Conservation (phyloP, 2,888 invertebrate genomes). For the Tiliacea citrago region DNA sequence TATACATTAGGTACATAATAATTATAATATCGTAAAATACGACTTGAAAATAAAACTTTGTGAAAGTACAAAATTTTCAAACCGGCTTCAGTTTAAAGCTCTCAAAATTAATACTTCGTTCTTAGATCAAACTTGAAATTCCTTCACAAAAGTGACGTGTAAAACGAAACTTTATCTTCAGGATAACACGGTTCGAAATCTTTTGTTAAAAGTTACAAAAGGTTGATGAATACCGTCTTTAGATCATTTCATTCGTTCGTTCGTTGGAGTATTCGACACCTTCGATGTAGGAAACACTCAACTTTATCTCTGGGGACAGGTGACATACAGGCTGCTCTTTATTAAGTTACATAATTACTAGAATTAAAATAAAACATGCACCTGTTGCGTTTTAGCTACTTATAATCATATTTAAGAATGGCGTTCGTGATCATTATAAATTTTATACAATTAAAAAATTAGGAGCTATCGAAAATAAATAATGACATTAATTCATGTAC, state of each 20-base stretch:
- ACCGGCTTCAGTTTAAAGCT: conserved; percentile 49
- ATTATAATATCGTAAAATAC: conserved; percentile 21
- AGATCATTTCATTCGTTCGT: conserved; percentile 70
- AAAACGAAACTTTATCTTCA: conserved; percentile 35
- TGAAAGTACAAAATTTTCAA: conserved; percentile 42
- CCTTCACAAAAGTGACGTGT: not conserved
- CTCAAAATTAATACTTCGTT: conserved; percentile 60
- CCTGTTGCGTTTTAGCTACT: not conserved
- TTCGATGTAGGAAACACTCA: conserved; percentile 78
- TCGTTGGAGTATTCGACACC: conserved; percentile 77
- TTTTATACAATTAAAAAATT: not conserved
- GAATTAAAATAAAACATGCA: conserved; percentile 31
- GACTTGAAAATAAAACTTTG: conserved; percentile 42
- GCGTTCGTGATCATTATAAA: not conserved
- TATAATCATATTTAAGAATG: not conserved
- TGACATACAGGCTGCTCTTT: conserved; percentile 71
- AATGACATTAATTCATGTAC: not conserved
- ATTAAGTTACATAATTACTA: conserved; percentile 66
- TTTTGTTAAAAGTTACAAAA: conserved; percentile 36
- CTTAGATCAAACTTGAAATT: conserved; percentile 48
- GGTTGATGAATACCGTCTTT: conserved; percentile 66
- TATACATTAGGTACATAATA: conserved; percentile 6
- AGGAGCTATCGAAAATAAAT: not conserved
- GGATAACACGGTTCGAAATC: conserved; percentile 36
- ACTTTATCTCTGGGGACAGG: conserved; percentile 76